Evolutionary conservation across 2,113 vertebrate species (phyloP).

Genomic region (Podocnemis expansa): DNA sequence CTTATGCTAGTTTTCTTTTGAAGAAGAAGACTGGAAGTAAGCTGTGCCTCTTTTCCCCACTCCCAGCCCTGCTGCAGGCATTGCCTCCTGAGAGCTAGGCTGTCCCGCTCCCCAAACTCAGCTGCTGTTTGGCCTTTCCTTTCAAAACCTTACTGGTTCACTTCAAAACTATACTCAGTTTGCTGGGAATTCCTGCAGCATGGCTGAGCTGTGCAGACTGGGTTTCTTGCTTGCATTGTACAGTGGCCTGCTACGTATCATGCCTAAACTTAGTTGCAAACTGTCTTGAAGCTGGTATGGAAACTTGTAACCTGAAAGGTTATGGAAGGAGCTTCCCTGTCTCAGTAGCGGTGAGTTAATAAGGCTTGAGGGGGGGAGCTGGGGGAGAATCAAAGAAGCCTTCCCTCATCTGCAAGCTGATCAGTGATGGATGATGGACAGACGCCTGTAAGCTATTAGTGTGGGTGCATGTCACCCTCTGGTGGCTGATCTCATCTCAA

Average conservation of each 20-base stretch:
- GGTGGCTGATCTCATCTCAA: not conserved
- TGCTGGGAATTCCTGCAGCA: not conserved
- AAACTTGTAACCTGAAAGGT: not conserved
- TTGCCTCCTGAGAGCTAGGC: not conserved
- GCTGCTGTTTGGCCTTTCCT: not conserved
- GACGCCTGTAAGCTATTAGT: fast-evolving
- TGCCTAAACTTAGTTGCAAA: not conserved
- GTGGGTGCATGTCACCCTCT: not conserved
- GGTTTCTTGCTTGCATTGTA: not conserved
- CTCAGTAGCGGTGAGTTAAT: too few species aligned
- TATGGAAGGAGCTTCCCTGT: not conserved
- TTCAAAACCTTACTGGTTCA: not conserved
- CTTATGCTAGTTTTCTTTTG: not conserved
- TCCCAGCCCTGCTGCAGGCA: not conserved
- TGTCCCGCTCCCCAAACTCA: too few species aligned
- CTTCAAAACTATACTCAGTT: too few species aligned
- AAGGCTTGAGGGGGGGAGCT: not conserved
- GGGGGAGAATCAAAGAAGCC: too few species aligned
- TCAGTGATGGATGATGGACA: too few species aligned
- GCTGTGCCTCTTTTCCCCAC: not conserved
- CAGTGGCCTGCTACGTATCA: not conserved
- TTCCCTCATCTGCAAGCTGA: not conserved
- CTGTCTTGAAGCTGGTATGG: not conserved
- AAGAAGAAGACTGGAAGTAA: not conserved
- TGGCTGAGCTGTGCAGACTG: not conserved